Base-by-base conservation (phyloP, 2,113 vertebrate species). In the Platysternon megacephalum region DNA sequence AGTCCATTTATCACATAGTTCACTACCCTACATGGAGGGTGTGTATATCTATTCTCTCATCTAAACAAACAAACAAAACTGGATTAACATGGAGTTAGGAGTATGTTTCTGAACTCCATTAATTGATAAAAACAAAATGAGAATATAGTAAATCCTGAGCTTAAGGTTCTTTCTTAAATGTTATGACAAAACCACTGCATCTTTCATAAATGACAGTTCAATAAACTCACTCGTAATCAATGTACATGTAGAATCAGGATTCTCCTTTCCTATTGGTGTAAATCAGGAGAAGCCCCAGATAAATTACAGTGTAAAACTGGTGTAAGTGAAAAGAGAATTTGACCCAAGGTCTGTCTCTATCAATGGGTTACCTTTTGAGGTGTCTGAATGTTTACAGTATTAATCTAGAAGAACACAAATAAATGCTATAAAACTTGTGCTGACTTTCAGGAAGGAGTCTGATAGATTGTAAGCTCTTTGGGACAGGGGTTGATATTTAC, bases 331-430 rank as follows among this genome's bases (percentile, higher is more conserved):
- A 86, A 52, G 76, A 85, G 26, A 2, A 0, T 68, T 90, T 92
- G 49, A 17, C 53, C 80, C 53, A 53, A 65, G 90, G 82, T 55
- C 7, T 6, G 32, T 17, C 35, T 79, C 52, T 4, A 1, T 81
- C 94, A 96, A 90, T 0, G 2, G 3, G 53, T 19, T 90, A 4
- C 44, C 0, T 53, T 0, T 74, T 55, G 56, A 79, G 0, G 0
- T 7, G 32, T 88, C 1, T 0, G 89, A 85, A 78, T 19, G 87
- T 87, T 65, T 82, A 81, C 51, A 29, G 21, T 9, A 44, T 92
- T 83, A 51, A 95, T 92, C 44, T 0, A 1, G 86, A 79, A 65
- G 79, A 52, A 42, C 80, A 74, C 52, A 51, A 82, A 21, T 35
- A 68, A 68, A 9, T 68, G 16, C 16, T 35, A n/a, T 8, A 68